Evolutionary conservation across 2,797 vertebrate species (phyloP).

Genomic region (Hozukius guyotensis): DNA sequence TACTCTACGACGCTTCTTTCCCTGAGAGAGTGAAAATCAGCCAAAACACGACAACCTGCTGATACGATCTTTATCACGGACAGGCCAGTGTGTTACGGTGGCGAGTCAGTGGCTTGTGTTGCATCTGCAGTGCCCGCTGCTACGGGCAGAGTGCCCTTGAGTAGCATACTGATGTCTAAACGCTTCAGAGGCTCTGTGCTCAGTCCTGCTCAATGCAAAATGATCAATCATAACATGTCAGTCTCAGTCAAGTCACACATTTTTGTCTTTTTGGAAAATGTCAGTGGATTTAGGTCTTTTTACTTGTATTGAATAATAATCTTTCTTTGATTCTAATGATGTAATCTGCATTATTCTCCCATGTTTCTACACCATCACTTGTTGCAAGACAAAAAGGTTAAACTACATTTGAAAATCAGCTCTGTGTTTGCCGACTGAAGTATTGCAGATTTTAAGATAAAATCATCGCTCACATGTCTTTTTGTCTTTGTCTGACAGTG

Average conservation of each 20-base stretch:
- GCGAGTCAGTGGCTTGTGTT: constrained; percentile 10
- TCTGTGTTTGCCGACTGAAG: neutral
- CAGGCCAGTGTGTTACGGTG: neutral
- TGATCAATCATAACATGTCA: neutral
- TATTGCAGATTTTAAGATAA: neutral
- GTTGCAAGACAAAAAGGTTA: neutral
- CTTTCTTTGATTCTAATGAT: neutral
- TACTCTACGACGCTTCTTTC: neutral
- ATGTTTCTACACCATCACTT: neutral
- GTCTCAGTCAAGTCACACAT: neutral
- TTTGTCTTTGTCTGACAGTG: constrained; percentile 25
- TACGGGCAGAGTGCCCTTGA: constrained; percentile 35
- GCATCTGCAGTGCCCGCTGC: constrained; percentile 15
- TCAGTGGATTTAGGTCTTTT: neutral
- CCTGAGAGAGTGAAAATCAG: neutral
- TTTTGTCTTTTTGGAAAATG: neutral
- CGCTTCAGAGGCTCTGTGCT: constrained; percentile 22
- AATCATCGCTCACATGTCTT: neutral
- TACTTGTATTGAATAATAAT: neutral
- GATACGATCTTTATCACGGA: neutral
- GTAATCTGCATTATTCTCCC: neutral
- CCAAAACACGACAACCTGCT: neutral
- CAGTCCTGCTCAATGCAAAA: constrained; percentile 1
- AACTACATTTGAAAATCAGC: neutral
- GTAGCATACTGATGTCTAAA: constrained; percentile 22